Evolutionary conservation across 2,797 vertebrate species (phyloP).

Genomic region (Microctenopoma steveboyesi): DNA sequence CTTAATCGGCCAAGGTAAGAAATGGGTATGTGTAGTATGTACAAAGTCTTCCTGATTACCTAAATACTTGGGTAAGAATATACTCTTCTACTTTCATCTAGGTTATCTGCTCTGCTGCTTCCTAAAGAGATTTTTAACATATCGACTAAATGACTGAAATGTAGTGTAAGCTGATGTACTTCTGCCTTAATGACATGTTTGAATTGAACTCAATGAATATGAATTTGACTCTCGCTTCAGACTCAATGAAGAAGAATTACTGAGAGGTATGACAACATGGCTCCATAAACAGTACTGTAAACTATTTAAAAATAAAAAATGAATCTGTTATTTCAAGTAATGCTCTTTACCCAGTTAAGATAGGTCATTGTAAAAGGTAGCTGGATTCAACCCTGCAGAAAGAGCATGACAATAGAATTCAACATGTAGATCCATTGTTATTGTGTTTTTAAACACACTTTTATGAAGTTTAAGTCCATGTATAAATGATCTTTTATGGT

Average conservation of each 20-base stretch:
- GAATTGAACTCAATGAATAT: slow-evolving; percentile 47
- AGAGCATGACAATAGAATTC: neutral
- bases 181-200: slow-evolving; percentile 20
- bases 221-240: slow-evolving; percentile 41
- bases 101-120: neutral
- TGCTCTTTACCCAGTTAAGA: slow-evolving; percentile 43
- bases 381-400: slow-evolving; percentile 12
- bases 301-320: neutral
- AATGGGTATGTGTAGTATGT: neutral
- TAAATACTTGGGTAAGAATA: neutral
- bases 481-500: neutral
- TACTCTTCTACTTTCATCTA: neutral
- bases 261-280: slow-evolving; percentile 23
- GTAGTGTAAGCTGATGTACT: slow-evolving; percentile 14
- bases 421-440: neutral
- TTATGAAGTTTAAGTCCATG: no score
- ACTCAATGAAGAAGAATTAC: slow-evolving; percentile 53
- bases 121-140: no score
- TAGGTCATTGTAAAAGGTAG: slow-evolving; percentile 1
- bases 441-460: neutral
- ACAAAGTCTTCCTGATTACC: neutral
- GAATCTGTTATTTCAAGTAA: slow-evolving; percentile 16
- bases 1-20: no score
- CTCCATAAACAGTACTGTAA: slow-evolving; percentile 26
- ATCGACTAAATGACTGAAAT: slow-evolving; percentile 25